These are phyloP conservation scores for Drosophila bocki DNA, from an alignment of 1,140 invertebrate species.

Conservation along the genomic window DNA sequence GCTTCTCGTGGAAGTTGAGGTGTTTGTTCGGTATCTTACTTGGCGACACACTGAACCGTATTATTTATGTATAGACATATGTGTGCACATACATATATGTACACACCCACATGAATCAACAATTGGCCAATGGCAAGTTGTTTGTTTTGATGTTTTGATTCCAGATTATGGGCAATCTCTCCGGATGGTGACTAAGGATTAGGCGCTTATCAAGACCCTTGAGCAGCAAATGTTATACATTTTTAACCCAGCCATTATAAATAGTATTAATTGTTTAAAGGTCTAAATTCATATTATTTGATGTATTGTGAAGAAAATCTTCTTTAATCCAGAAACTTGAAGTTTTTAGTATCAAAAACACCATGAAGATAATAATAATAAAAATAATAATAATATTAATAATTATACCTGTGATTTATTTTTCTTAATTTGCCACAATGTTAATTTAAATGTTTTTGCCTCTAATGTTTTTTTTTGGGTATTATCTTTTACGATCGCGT, in stretches of 20 bases:
- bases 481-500: slow-evolving; percentile 9
- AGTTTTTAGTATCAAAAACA: not conserved
- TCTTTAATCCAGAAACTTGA: not conserved
- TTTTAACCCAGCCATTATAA: not conserved
- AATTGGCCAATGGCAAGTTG: slow-evolving; percentile 46
- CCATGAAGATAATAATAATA: too few relatives aligned
- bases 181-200: slow-evolving; percentile 28
- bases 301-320: not conserved
- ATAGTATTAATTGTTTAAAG: not conserved
- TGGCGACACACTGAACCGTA: slow-evolving; percentile 13
- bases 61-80: not conserved
- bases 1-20: slow-evolving; percentile 21
- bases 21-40: slow-evolving; percentile 31
- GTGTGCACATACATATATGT: too few relatives aligned
- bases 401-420: not conserved
- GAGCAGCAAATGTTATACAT: not conserved
- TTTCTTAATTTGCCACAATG: not conserved
- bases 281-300: too few relatives aligned
- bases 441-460: slow-evolving; percentile 3
- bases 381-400: not conserved
- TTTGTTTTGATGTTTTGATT: slow-evolving; percentile 48
- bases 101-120: slow-evolving; percentile 34
- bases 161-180: slow-evolving; percentile 31
- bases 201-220: slow-evolving; percentile 20
- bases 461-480: not conserved